Conservation (phyloP, 2,113 vertebrate genomes). For the human (Homo sapiens) region GRCh38 chr13:49790501-49791000, state of each 20-base stretch:
- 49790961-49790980: neutral
- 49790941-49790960: neutral
- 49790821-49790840: neutral
- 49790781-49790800: neutral
- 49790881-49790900: neutral
- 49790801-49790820: slow-evolving; percentile 22
- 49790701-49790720: slow-evolving; percentile 18
- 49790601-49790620: slow-evolving; percentile 12
- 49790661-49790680: neutral
- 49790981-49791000: slow-evolving; percentile 30
- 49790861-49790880: slow-evolving; percentile 34
- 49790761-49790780: neutral
- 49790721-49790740: neutral
- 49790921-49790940: slow-evolving; percentile 18
- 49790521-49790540: slow-evolving; percentile 29
- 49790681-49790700: neutral
- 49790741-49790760: neutral
- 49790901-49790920: slow-evolving; percentile 37
- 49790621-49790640: slow-evolving; percentile 18
- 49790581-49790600: slow-evolving; percentile 17
- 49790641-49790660: neutral
- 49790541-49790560: neutral
- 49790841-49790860: neutral
- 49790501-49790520: neutral
- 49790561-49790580: slow-evolving; percentile 6